phyloP scores from a whole-genome alignment of 2,797 vertebrate species.

The Mus spretus region DNA sequence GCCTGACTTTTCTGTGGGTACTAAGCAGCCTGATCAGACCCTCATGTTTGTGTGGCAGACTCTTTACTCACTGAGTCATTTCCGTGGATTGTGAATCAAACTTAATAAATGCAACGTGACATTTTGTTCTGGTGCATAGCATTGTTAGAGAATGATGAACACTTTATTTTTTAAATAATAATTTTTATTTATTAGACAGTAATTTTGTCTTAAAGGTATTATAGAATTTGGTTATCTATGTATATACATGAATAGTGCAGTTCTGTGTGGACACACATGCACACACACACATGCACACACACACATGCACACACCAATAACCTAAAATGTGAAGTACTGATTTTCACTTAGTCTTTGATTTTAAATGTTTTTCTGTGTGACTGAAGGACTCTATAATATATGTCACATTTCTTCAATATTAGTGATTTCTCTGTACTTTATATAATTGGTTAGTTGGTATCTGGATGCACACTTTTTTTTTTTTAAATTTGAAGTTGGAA shows the following conservation, averaged over 20 bases:
- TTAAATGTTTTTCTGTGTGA: constrained; percentile 11
- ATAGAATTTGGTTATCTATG: background rate
- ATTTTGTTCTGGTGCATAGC: constrained; percentile 1
- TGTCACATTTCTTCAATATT: background rate
- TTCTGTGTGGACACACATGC: background rate
- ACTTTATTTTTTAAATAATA: constrained; percentile 54
- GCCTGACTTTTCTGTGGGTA: background rate
- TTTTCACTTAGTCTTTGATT: background rate
- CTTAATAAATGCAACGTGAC: background rate
- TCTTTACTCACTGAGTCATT: background rate
- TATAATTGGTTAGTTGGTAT: background rate
- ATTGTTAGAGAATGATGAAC: constrained; percentile 39
- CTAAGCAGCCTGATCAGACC: background rate
- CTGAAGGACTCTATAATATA: background rate
- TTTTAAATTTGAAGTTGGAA: constrained; percentile 14
- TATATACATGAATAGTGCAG: background rate
- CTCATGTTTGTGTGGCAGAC: background rate
- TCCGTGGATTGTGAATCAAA: background rate
- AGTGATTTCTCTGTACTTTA: background rate
- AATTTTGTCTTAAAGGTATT: constrained; percentile 18
- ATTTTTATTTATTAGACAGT: constrained; percentile 35
- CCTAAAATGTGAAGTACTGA: constrained; percentile 47
- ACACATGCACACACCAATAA: background rate
- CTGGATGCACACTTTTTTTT: background rate
- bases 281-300: background rate